Conservation (phyloP, 2,888 invertebrate species). For the Folsomia candida region DNA sequence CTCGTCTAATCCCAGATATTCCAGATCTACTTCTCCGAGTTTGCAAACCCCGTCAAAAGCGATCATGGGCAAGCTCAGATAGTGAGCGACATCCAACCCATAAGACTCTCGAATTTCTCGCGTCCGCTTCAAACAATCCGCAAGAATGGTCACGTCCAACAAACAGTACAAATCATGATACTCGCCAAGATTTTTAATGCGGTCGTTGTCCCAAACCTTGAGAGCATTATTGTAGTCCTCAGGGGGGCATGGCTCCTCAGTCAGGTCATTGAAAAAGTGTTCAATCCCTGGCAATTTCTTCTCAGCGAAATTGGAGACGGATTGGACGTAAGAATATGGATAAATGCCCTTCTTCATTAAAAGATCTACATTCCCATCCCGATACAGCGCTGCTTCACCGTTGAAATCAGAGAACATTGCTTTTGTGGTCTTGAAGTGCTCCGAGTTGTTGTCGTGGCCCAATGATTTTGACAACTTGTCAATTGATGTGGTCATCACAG, state of each 20-base stretch:
- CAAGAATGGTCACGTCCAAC: too few relatives aligned
- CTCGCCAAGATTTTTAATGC: not conserved
- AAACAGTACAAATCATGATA: not conserved
- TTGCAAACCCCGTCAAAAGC: not conserved
- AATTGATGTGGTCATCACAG: not conserved
- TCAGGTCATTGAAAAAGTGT: not conserved
- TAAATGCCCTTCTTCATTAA: not conserved
- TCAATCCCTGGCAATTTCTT: too few relatives aligned
- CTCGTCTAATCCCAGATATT: not conserved
- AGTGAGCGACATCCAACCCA: too few relatives aligned
- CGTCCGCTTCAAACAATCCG: not conserved
- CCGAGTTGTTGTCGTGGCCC: not conserved
- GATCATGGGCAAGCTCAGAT: not conserved
- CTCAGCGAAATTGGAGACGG: not conserved
- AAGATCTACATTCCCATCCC: not conserved
- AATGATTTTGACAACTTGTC: not conserved
- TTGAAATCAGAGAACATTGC: not conserved
- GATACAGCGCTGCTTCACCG: too few relatives aligned
- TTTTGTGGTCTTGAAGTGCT: not conserved
- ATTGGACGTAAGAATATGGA: not conserved
- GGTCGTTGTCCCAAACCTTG: not conserved
- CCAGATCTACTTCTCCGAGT: not conserved
- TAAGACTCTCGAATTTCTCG: not conserved
- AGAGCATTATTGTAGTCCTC: not conserved
- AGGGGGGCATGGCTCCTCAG: not conserved